Conservation (phyloP, 2,797 vertebrate genomes). For the Orestias chungarensis region DNA sequence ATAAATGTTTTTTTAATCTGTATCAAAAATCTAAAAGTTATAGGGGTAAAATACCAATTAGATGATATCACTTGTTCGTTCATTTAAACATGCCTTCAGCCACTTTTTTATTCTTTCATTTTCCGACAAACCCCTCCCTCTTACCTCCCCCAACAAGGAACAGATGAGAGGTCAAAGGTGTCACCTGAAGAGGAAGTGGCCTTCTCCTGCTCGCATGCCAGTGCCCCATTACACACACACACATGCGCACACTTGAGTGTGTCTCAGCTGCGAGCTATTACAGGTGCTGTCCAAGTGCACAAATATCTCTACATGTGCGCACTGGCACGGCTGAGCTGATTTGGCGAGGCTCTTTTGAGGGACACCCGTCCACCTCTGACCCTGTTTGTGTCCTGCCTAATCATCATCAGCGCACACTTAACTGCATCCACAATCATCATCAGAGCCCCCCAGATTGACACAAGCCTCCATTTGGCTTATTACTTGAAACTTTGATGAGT, state of each 20-base stretch:
- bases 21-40: too few relatives aligned
- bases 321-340: conserved; percentile 31
- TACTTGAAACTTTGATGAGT: conserved; percentile 68
- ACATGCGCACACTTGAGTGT: conserved; percentile 7
- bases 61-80: not conserved
- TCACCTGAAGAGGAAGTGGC: conserved; percentile 84
- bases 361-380: conserved; percentile 70
- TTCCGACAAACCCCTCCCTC: conserved; percentile 41
- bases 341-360: conserved; percentile 48
- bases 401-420: conserved; percentile 74
- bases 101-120: conserved; percentile 40
- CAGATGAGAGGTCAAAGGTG: conserved; percentile 87
- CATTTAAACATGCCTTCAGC: not conserved
- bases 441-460: conserved; percentile 65
- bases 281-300: conserved; percentile 71
- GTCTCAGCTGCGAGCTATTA: conserved; percentile 85
- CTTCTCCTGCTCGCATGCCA: conserved; percentile 82
- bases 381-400: conserved; percentile 69
- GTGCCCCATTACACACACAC: conserved; percentile 65
- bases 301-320: conserved; percentile 46
- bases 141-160: conserved; percentile 73
- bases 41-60: not conserved
- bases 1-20: not conserved
- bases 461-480: conserved; percentile 62
- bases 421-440: conserved; percentile 78